These are phyloP conservation scores for Saxicola maurus DNA, from an alignment of 2,797 vertebrate genomes.

Conservation along the genomic window DNA sequence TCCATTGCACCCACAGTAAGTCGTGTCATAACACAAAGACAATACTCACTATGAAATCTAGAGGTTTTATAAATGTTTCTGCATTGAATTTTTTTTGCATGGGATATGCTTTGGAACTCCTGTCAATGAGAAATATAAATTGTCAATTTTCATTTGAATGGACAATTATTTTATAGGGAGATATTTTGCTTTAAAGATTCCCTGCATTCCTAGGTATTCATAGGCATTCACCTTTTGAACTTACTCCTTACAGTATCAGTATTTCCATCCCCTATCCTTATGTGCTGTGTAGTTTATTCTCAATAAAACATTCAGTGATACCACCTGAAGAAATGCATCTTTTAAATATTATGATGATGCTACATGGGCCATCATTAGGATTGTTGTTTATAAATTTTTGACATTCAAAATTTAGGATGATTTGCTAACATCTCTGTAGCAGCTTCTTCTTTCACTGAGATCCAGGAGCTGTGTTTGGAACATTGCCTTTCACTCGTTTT, in stretches of 20 bases:
- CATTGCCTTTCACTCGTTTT: background rate
- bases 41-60: conserved; percentile 59
- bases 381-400: conserved; percentile 17
- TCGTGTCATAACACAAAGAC: conserved; percentile 63
- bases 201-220: background rate
- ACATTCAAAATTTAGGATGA: conserved; percentile 11
- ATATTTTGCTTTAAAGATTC: conserved; percentile 1
- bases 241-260: background rate
- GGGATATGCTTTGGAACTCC: background rate
- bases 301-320: background rate
- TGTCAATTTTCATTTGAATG: conserved; percentile 16
- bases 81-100: conserved; percentile 17
- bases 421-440: background rate
- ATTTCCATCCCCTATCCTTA: background rate
- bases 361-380: background rate
- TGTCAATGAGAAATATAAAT: conserved; percentile 1
- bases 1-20: conserved; percentile 47
- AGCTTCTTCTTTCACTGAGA: background rate
- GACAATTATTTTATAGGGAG: background rate
- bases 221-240: background rate
- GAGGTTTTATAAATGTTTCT: conserved; percentile 51
- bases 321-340: background rate
- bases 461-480: background rate
- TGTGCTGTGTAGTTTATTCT: background rate
- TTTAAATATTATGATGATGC: background rate